phyloP scores from a whole-genome alignment of 2,113 vertebrate species.

The Hylia prasina region DNA sequence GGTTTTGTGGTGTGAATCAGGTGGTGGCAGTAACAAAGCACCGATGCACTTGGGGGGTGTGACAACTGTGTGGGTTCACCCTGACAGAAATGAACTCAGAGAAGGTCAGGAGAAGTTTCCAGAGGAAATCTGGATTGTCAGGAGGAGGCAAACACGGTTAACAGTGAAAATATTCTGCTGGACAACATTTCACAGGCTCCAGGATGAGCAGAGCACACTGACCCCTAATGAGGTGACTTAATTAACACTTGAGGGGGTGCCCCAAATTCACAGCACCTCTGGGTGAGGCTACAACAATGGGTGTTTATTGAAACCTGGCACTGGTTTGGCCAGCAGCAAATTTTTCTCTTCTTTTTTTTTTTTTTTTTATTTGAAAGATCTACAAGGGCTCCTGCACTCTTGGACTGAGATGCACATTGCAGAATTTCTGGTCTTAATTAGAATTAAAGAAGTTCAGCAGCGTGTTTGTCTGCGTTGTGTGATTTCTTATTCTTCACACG shows the following conservation, averaged over 20 bases:
- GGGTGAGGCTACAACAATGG: slow-evolving; percentile 34
- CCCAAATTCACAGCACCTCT: slow-evolving; percentile 61
- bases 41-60: neutral
- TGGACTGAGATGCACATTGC: slow-evolving; percentile 20
- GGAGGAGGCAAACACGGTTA: neutral
- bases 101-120: neutral
- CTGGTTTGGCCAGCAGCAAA: slow-evolving; percentile 68
- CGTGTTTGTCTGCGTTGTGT: slow-evolving; percentile 17
- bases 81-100: neutral
- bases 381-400: slow-evolving; percentile 58
- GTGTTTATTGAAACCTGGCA: slow-evolving; percentile 72
- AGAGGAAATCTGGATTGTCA: neutral
- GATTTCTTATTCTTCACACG: slow-evolving; percentile 6
- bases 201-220: neutral
- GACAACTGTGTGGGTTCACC: neutral
- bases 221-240: neutral
- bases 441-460: slow-evolving; percentile 55
- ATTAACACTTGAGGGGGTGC: neutral
- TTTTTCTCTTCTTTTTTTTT: neutral
- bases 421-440: slow-evolving; percentile 67
- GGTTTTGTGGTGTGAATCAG: neutral
- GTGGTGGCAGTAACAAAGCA: neutral
- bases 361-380: slow-evolving; percentile 27
- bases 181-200: neutral
- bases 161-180: neutral